A percentile compares a stretch with the other conserved stretches of the same genome.
phyloP scores from a whole-genome alignment of 1,140 invertebrate species.

The Cryptotermes secundus region DNA sequence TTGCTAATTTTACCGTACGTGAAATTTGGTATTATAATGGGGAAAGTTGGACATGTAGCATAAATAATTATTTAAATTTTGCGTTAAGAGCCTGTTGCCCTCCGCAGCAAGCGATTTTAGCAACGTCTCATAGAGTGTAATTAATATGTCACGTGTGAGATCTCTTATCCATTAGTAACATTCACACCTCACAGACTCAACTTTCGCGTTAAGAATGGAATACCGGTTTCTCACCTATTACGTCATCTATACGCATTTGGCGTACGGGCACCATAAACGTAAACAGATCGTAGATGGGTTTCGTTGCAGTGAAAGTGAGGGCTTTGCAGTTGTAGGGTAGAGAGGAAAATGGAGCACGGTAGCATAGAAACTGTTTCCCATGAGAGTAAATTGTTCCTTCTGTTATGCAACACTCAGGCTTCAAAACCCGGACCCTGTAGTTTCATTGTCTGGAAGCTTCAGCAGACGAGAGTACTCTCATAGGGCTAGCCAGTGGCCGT shows the following conservation, averaged over 20 bases:
- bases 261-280: not conserved
- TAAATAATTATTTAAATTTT: not conserved
- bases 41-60: not conserved
- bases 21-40: not conserved
- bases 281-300: slow-evolving; percentile 2
- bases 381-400: too few relatives aligned
- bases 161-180: not conserved
- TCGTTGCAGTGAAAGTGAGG: not conserved
- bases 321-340: not conserved
- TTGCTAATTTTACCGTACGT: not conserved
- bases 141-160: not conserved
- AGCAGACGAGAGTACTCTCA: too few relatives aligned
- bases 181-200: not conserved
- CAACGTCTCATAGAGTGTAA: not conserved
- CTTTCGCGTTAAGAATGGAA: slow-evolving; percentile 19
- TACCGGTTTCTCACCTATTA: not conserved
- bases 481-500: too few relatives aligned
- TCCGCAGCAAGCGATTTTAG: not conserved
- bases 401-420: too few relatives aligned
- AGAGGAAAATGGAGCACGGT: too few relatives aligned
- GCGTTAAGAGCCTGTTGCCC: not conserved
- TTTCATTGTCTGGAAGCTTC: too few relatives aligned
- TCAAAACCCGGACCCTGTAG: too few relatives aligned
- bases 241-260: not conserved
- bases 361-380: too few relatives aligned